Conservation (phyloP, 1,140 invertebrate species). For the Drosophila insularis region DNA sequence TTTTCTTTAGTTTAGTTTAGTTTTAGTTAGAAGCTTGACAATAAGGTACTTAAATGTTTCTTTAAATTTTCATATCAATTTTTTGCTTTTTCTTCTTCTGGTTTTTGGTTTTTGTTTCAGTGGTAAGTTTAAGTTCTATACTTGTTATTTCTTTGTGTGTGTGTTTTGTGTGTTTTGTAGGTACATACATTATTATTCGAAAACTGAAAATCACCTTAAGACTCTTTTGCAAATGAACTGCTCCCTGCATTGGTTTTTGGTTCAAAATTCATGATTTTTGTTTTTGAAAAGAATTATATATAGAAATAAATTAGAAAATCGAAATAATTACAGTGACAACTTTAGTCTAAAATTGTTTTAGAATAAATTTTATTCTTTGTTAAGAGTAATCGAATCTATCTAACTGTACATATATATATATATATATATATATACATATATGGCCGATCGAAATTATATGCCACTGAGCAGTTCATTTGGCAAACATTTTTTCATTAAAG, state of each 20-base stretch:
- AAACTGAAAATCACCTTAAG: conserved; percentile 43
- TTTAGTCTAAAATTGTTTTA: too few relatives aligned
- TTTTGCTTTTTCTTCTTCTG: background rate
- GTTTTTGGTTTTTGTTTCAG: conserved; percentile 36
- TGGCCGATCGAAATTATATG: background rate
- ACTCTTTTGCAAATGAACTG: background rate
- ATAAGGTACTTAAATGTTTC: conserved; percentile 76
- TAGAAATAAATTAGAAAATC: too few relatives aligned
- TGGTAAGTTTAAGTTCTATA: conserved; percentile 54
- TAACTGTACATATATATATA: too few relatives aligned
- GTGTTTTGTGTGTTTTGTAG: conserved; percentile 40
- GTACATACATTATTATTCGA: conserved; percentile 57
- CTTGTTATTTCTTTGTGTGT: conserved; percentile 10
- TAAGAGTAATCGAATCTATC: background rate
- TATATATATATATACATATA: too few relatives aligned
- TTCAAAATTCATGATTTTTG: too few relatives aligned
- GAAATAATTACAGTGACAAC: too few relatives aligned
- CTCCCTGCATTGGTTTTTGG: background rate
- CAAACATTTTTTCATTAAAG: conserved; percentile 23
- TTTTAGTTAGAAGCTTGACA: conserved; percentile 58
- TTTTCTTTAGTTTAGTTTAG: conserved; percentile 12
- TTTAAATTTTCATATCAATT: conserved; percentile 55
- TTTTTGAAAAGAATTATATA: too few relatives aligned
- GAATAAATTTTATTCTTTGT: too few relatives aligned
- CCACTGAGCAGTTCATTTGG: conserved; percentile 23